phyloP scores from a whole-genome alignment of 2,888 invertebrate species.

The Zaprionus bogoriensis region DNA sequence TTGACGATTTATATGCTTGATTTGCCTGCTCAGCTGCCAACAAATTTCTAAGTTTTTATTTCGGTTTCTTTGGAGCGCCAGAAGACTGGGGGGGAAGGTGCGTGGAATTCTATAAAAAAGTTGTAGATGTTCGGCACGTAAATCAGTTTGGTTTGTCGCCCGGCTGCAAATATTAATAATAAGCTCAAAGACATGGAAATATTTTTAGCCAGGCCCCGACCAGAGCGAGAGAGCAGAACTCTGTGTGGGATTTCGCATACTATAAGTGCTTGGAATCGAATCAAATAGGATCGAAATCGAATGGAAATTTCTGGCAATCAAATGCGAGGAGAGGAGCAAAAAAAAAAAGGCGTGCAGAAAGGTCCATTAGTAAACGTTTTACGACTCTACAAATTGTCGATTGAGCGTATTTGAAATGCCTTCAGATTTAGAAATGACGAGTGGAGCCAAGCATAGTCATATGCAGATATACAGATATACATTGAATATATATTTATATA shows the following conservation, averaged over 20 bases:
- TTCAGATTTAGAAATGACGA: background rate
- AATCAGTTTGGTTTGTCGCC: slow-evolving; percentile 60
- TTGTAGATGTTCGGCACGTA: slow-evolving; percentile 31
- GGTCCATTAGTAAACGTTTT: slow-evolving; percentile 22
- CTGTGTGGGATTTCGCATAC: slow-evolving; percentile 25
- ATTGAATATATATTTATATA: background rate
- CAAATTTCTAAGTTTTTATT: slow-evolving; percentile 17
- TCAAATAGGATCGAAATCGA: slow-evolving; percentile 10
- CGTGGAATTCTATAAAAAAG: slow-evolving; percentile 20
- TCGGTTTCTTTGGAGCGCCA: too few species aligned
- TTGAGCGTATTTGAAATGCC: background rate
- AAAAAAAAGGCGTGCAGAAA: too few species aligned
- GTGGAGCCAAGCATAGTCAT: background rate
- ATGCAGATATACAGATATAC: background rate
- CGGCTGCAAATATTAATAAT: slow-evolving; percentile 50
- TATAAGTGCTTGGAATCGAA: slow-evolving; percentile 21
- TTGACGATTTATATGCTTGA: slow-evolving; percentile 58
- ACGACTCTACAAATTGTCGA: slow-evolving; percentile 9
- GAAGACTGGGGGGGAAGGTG: too few species aligned
- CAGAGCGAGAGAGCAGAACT: too few species aligned
- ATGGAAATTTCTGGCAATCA: slow-evolving; percentile 51
- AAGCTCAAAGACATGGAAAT: slow-evolving; percentile 55
- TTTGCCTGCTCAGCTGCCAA: slow-evolving; percentile 61
- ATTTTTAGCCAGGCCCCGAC: too few species aligned
- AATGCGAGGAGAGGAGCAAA: too few species aligned